Evolutionary conservation across 2,888 invertebrate genomes (phyloP), one percentile per base, ranked within the genome.

Genomic region (Iselma pallidipennis): DNA sequence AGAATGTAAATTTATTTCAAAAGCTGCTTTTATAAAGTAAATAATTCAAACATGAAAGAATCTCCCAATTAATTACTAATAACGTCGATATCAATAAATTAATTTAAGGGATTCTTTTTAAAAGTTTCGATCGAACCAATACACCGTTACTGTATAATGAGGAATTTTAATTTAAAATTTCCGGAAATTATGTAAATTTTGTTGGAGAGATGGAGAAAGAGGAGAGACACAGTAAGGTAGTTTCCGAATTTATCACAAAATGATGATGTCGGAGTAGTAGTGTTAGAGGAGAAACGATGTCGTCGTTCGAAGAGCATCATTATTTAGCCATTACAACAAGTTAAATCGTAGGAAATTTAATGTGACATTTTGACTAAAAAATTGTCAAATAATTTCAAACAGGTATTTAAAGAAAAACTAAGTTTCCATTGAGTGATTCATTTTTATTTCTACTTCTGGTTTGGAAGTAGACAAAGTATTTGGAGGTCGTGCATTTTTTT

Each of bases 271-370:
- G 25, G n/a, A n/a, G n/a, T n/a, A n/a, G n/a, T 3, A 37, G 37
- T 37, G 37, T 37, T 37, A 9, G 37, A 37, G 37, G 37, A n/a
- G n/a, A n/a, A 29, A 16, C 25, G 29, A 49, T 54, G 54, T 59
- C 54, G 59, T 54, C 59, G 55, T 50, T 42, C 10, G 42, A 59
- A 59, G 54, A 49, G 59, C 37, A 59, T 59, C 55, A 59, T 59
- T 37, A 59, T 59, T 59, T 59, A 59, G 7, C 54, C 55, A 59
- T 59, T 59, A 59, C 53, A 37, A 16, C 16, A 59, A 59, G 49
- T 59, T 54, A 59, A 53, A 33, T 55, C n/a, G 48, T 25, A 53
- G 21, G 28, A n/a, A 59, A 48, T 48, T 59, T 50, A 31, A 42
- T 12, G 26, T 49, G 37, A 49, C 49, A 50, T 49, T 54, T 59